phyloP scores from a whole-genome alignment of 2,797 vertebrate species.

The Malacoraja senta region DNA sequence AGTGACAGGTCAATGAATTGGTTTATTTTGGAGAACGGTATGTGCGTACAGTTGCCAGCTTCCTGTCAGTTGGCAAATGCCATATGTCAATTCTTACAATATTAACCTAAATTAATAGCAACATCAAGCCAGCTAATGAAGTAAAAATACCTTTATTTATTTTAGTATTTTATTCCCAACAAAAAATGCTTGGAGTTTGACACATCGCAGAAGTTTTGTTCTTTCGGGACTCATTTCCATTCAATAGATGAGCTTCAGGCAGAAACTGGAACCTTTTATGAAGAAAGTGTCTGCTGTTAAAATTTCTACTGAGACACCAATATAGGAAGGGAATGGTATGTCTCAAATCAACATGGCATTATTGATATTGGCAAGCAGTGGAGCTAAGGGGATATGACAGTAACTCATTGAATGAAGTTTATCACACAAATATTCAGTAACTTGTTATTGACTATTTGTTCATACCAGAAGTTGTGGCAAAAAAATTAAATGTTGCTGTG shows the following conservation, averaged over 20 bases:
- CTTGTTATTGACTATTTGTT: neutral
- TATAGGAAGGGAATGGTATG: conserved; percentile 11
- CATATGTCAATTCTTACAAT: conserved; percentile 17
- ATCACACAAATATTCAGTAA: conserved; percentile 24
- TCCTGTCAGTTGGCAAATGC: conserved; percentile 24
- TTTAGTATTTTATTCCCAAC: neutral
- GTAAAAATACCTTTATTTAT: conserved; percentile 19
- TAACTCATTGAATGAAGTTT: conserved; percentile 27
- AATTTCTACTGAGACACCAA: conserved; percentile 4
- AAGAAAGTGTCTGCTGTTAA: conserved; percentile 15
- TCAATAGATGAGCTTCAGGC: neutral
- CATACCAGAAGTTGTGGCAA: neutral
- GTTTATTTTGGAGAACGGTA: conserved; percentile 36
- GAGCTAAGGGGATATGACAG: neutral
- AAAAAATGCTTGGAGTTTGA: neutral
- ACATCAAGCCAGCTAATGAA: conserved; percentile 17
- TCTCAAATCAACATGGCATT: conserved; percentile 6
- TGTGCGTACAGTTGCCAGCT: conserved; percentile 34
- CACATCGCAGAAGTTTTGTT: neutral
- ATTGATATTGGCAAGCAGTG: conserved; percentile 18
- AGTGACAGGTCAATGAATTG: conserved; percentile 39
- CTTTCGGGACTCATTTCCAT: neutral
- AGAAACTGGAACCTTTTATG: neutral
- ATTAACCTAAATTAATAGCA: conserved; percentile 37
- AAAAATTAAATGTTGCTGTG: neutral